Evolutionary conservation across 2,888 invertebrate species (phyloP).

Genomic region (Lepidocyrtinus sp.): DNA sequence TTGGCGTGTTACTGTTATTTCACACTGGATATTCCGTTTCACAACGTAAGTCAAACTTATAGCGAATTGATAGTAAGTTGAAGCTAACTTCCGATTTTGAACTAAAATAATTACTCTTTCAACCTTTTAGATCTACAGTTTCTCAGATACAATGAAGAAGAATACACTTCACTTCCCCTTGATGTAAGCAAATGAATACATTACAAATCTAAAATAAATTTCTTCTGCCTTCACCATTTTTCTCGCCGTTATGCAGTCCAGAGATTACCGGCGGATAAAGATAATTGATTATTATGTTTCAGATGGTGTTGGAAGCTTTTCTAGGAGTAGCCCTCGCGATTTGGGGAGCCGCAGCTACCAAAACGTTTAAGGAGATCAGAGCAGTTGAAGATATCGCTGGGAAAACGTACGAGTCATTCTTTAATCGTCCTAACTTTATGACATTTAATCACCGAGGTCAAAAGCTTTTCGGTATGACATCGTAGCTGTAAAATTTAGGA

Average conservation of each 20-base stretch:
- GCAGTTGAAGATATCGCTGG: slow-evolving; percentile 68
- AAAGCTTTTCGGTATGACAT: slow-evolving; percentile 65
- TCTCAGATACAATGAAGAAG: slow-evolving; percentile 67
- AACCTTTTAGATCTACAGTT: slow-evolving; percentile 62
- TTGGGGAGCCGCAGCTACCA: slow-evolving; percentile 68
- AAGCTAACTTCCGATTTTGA: too few relatives aligned
- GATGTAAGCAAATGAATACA: slow-evolving; percentile 67
- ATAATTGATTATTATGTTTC: slow-evolving; percentile 22
- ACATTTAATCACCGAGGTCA: slow-evolving; percentile 69
- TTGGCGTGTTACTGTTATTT: slow-evolving; percentile 64
- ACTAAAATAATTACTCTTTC: too few relatives aligned
- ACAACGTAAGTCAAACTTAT: slow-evolving; percentile 66
- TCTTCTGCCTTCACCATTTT: background rate
- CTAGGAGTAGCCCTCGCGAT: slow-evolving; percentile 67
- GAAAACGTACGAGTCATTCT: slow-evolving; percentile 68
- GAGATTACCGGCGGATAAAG: background rate
- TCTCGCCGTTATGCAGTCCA: background rate
- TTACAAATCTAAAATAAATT: background rate
- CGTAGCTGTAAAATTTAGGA: background rate
- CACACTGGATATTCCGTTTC: slow-evolving; percentile 69
- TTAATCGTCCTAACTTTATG: slow-evolving; percentile 67
- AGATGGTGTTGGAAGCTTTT: slow-evolving; percentile 68
- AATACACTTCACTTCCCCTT: slow-evolving; percentile 64
- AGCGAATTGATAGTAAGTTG: too few relatives aligned
- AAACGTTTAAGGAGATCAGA: slow-evolving; percentile 69